Evolutionary conservation across 2,113 vertebrate genomes (phyloP), one percentile per base, ranked within the genome.

Genomic region (Tricholaema leucomelas): DNA sequence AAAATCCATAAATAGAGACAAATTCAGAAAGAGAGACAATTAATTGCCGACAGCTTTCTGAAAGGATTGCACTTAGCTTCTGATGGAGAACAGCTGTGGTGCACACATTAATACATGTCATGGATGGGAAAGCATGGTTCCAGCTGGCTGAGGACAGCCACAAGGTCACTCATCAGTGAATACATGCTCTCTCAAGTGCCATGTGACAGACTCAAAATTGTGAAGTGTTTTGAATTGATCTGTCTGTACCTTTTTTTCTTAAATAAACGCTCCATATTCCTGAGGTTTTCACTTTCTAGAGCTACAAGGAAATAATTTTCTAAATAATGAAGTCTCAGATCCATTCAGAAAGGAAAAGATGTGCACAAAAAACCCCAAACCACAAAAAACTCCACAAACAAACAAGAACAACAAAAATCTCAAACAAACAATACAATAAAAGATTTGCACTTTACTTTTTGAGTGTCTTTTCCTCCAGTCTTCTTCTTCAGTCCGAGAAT

Each of bases 1-100:
- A 94, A 93, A 93, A 67, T 16, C 38, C 78, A 70, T 92, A 93
- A 91, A 93, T 87, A 94, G 75, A 94, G 71, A 91, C 12, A 91
- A 94, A 95, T 85, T 92, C 59, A 85, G 87, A 94, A 93, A 86
- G 27, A 73, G 81, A 92, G 71, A 78, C 81, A 86, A 91, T 92
- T 95, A 96, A 95, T 94, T 96, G 66, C 75, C 15, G 7, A 93
- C 89, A 92, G 92, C 35, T 96, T 93, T 96, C 78, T 88, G 84
- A 95, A 96, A 94, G 84, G 84, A 69, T 88, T 84, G 78, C 74
- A 91, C 84, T 94, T 91, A 93, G 94, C 78, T 94, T 87, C 78
- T 92, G 94, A 96, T 89, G 87, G 78, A 92, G 87, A 96, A 93
- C 95, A 96, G 92, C 94, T 95, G 92, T 87, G 92, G 83, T 55